Percentiles rank a stretch among this genome's conserved stretches.
phyloP scores from a whole-genome alignment of 2,113 vertebrate genomes.

The Geococcyx californianus region DNA sequence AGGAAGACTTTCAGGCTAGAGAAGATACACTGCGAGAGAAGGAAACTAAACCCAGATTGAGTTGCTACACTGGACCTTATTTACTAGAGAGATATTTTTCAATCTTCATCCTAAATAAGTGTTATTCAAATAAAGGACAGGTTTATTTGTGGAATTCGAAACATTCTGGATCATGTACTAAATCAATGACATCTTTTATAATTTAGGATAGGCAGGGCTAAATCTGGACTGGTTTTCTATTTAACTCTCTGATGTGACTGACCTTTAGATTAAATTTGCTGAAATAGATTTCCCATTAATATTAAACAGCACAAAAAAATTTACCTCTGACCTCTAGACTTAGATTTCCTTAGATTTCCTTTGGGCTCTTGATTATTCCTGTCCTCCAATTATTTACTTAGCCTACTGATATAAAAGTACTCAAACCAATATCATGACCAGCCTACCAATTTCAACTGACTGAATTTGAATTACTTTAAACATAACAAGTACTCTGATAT shows the following conservation, averaged over 20 bases:
- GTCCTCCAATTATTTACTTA: slow-evolving; percentile 46
- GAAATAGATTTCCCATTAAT: slow-evolving; percentile 56
- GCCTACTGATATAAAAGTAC: not conserved
- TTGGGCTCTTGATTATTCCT: slow-evolving; percentile 40
- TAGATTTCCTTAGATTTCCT: not conserved
- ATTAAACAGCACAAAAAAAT: slow-evolving; percentile 43
- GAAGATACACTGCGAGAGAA: not conserved
- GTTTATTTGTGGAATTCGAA: not conserved
- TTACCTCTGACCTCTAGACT: slow-evolving; percentile 20
- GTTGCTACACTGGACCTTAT: not conserved
- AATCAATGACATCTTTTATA: slow-evolving; percentile 50
- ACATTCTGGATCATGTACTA: not conserved
- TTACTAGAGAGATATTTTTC: not conserved
- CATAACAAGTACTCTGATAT: not conserved
- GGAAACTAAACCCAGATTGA: not conserved
- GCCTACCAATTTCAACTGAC: slow-evolving; percentile 11
- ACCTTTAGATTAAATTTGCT: slow-evolving; percentile 68
- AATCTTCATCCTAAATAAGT: not conserved
- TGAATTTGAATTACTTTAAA: slow-evolving; percentile 31
- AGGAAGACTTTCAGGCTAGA: not conserved
- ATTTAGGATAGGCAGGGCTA: slow-evolving; percentile 30
- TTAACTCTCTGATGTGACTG: slow-evolving; percentile 38
- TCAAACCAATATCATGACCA: slow-evolving; percentile 8
- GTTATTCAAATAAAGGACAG: not conserved
- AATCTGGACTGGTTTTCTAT: slow-evolving; percentile 44